A percentile compares a stretch with the other conserved stretches of the same genome.
phyloP scores from a whole-genome alignment of 2,113 vertebrate genomes.

The Ranitomeya variabilis region DNA sequence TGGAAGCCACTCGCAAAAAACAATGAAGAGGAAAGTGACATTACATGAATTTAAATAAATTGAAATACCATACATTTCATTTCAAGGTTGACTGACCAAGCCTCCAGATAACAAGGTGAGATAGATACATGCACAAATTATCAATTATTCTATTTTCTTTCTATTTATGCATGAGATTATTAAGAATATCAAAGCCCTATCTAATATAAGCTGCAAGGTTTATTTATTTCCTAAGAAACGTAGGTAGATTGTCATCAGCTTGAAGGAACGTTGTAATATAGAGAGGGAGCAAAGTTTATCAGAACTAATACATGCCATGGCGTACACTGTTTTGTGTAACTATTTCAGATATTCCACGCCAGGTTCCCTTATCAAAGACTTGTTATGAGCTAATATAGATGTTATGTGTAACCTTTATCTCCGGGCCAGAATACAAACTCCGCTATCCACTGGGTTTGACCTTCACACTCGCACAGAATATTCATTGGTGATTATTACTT shows the following conservation, averaged over 20 bases:
- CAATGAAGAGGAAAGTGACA: slow-evolving; percentile 32
- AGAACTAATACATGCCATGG: background rate
- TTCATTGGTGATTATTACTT: slow-evolving; percentile 9
- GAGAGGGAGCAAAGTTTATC: background rate
- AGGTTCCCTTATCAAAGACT: background rate
- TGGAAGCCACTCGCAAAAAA: slow-evolving; percentile 7
- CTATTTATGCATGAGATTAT: background rate
- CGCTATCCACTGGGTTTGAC: background rate
- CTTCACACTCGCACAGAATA: slow-evolving; percentile 3
- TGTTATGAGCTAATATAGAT: slow-evolving; percentile 4
- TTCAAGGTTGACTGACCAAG: slow-evolving; percentile 22
- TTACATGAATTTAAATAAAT: slow-evolving; percentile 13
- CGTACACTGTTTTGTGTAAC: background rate
- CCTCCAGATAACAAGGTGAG: background rate
- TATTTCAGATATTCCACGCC: background rate
- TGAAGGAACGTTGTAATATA: background rate
- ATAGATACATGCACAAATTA: slow-evolving; percentile 7
- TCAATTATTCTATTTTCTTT: slow-evolving; percentile 6
- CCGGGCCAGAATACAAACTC: background rate
- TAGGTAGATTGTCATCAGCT: background rate
- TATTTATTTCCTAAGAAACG: background rate
- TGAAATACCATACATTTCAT: slow-evolving; percentile 22
- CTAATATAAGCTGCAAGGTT: background rate
- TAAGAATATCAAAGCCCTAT: background rate
- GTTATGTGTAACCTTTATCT: slow-evolving; percentile 10